Percentiles rank a stretch among this genome's conserved stretches.
These are phyloP conservation scores for Aspidapion aeneum DNA, from an alignment of 2,888 invertebrate genomes.

Conservation along the genomic window DNA sequence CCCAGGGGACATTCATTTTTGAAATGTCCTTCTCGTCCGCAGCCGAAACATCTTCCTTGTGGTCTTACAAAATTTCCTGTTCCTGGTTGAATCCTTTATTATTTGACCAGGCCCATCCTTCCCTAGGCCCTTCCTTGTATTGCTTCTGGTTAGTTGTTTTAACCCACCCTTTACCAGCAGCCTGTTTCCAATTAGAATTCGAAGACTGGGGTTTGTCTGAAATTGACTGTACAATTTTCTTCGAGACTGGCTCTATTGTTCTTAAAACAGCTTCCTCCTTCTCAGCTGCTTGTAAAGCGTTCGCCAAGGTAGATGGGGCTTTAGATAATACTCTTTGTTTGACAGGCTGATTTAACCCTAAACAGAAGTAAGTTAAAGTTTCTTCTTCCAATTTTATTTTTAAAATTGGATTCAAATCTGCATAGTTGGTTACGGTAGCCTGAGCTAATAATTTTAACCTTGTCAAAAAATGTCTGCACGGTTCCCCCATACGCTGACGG, in stretches of 20 bases:
- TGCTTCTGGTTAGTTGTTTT: background rate
- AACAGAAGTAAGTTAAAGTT: background rate
- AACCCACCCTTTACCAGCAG: background rate
- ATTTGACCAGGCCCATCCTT: background rate
- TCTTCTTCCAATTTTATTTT: background rate
- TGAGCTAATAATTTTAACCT: slow-evolving; percentile 5
- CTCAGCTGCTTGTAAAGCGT: slow-evolving; percentile 1
- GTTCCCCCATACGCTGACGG: slow-evolving; percentile 2
- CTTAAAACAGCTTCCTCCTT: slow-evolving; percentile 3
- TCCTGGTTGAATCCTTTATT: background rate
- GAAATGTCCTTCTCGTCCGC: background rate
- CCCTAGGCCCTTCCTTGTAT: background rate
- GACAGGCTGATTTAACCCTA: slow-evolving; percentile 2
- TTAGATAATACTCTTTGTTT: slow-evolving; percentile 1
- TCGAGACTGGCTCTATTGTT: background rate
- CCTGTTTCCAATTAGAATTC: background rate
- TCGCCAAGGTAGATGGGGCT: background rate
- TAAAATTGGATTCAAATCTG: background rate
- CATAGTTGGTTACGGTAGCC: background rate
- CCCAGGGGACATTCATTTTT: background rate
- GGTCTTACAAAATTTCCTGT: background rate
- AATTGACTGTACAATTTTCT: background rate
- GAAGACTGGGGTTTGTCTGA: background rate
- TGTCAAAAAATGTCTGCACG: slow-evolving; percentile 5
- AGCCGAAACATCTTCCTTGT: background rate